Evolutionary conservation across 2,797 vertebrate genomes (phyloP).

Genomic region (Sebastes minor): DNA sequence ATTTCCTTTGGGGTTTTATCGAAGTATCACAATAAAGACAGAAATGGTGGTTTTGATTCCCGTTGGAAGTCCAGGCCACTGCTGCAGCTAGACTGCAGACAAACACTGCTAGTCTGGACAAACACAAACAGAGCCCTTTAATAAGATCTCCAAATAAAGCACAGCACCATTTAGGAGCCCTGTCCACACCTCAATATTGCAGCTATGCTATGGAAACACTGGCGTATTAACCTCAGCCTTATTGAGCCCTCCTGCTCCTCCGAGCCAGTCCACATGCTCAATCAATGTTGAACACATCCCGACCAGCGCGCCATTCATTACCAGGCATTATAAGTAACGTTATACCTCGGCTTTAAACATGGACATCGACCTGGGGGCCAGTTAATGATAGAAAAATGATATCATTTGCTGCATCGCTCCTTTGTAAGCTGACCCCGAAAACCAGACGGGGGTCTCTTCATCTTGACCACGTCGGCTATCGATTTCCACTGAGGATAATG

Average conservation of each 20-base stretch:
- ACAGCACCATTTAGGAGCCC: neutral
- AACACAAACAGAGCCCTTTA: constrained; percentile 60
- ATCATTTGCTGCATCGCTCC: constrained; percentile 73
- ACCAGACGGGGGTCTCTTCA: constrained; percentile 76
- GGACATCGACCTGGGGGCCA: constrained; percentile 70
- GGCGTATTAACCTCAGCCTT: constrained; percentile 41
- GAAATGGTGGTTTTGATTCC: constrained; percentile 31
- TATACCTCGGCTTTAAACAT: constrained; percentile 71
- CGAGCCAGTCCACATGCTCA: constrained; percentile 38
- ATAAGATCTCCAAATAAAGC: constrained; percentile 72
- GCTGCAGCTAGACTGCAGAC: constrained; percentile 51
- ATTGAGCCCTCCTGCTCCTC: constrained; percentile 8
- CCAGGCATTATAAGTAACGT: constrained; percentile 66
- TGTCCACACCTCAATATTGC: constrained; percentile 47
- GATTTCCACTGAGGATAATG: constrained; percentile 80
- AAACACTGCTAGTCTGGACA: constrained; percentile 68
- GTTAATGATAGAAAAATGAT: constrained; percentile 79
- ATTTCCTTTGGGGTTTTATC: neutral
- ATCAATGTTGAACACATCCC: constrained; percentile 67
- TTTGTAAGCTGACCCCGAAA: constrained; percentile 78
- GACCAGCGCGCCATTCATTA: constrained; percentile 67
- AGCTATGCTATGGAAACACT: constrained; percentile 58
- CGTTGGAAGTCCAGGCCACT: neutral
- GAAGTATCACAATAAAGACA: constrained; percentile 31
- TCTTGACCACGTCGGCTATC: constrained; percentile 75